phyloP scores from a whole-genome alignment of 2,113 vertebrate species.

The Caranx melampygus region DNA sequence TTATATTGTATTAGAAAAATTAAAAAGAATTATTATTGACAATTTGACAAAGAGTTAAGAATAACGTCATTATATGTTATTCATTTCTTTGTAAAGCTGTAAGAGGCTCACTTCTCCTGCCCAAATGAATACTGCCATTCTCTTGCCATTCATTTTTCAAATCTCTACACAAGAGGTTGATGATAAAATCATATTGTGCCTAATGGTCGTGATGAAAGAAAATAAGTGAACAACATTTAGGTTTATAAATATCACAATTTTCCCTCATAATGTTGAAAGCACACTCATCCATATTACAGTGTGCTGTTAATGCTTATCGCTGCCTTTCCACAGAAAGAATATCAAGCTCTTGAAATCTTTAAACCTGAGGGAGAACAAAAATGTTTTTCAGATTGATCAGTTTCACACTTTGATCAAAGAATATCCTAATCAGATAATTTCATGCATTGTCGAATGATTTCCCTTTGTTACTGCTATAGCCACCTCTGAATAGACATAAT shows the following conservation, averaged over 20 bases:
- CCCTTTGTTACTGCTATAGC: conserved; percentile 3
- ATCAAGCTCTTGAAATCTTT: conserved; percentile 34
- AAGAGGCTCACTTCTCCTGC: no score
- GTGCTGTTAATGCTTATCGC: conserved; percentile 21
- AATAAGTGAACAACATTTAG: neutral
- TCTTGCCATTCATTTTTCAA: neutral
- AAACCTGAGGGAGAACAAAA: conserved; percentile 40
- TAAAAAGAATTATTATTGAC: no score
- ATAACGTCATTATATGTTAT: no score
- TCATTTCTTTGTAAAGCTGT: no score
- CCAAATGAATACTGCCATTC: neutral
- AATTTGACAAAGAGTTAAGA: no score
- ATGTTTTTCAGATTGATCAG: conserved; percentile 54
- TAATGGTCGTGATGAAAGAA: neutral
- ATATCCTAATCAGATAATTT: conserved; percentile 55
- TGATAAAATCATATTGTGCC: neutral
- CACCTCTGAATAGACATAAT: conserved; percentile 7
- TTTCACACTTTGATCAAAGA: conserved; percentile 57
- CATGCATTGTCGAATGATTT: conserved; percentile 42
- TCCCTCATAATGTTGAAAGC: neutral
- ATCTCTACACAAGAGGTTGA: neutral
- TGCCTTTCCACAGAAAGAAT: conserved; percentile 20
- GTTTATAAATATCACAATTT: neutral
- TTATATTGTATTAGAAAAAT: no score
- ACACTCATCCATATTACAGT: conserved; percentile 20